Conservation (phyloP, 2,113 vertebrate species). For the Litocranius walleri region DNA sequence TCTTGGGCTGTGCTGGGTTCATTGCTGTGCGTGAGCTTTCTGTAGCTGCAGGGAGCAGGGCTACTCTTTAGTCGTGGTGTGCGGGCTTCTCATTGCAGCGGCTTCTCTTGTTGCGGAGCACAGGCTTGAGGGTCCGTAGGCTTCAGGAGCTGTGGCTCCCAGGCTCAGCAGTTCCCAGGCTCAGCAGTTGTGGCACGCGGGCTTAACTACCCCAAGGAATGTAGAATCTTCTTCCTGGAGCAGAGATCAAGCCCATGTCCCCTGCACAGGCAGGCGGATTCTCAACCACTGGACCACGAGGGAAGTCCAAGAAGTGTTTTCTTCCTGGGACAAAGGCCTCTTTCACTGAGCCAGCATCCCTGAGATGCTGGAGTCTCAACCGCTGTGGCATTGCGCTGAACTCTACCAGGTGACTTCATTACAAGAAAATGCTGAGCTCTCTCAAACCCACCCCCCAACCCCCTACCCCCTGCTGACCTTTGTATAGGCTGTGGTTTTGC, state of each 20-base stretch:
- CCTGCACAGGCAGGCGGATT: background rate
- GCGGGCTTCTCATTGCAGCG: background rate
- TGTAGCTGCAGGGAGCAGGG: accelerated
- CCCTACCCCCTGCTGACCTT: accelerated
- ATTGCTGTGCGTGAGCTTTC: background rate
- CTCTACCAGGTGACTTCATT: too few species aligned
- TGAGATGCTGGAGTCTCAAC: accelerated
- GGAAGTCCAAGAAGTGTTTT: background rate
- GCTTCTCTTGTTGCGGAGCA: background rate
- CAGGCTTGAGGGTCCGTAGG: background rate
- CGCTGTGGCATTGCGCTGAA: accelerated
- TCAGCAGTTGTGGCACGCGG: accelerated
- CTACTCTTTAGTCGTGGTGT: background rate
- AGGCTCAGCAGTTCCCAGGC: background rate
- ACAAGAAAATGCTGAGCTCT: background rate
- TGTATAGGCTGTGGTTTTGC: background rate
- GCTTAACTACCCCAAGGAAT: background rate
- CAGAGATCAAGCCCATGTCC: background rate
- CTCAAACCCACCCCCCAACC: background rate
- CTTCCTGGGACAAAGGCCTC: background rate
- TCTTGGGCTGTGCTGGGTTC: background rate
- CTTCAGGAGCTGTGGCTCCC: background rate
- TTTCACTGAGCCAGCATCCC: background rate
- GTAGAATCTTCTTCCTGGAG: background rate
- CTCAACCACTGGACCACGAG: background rate